These are phyloP conservation scores for Carollia perspicillata DNA, from an alignment of 2,113 vertebrate genomes.

Conservation along the genomic window DNA sequence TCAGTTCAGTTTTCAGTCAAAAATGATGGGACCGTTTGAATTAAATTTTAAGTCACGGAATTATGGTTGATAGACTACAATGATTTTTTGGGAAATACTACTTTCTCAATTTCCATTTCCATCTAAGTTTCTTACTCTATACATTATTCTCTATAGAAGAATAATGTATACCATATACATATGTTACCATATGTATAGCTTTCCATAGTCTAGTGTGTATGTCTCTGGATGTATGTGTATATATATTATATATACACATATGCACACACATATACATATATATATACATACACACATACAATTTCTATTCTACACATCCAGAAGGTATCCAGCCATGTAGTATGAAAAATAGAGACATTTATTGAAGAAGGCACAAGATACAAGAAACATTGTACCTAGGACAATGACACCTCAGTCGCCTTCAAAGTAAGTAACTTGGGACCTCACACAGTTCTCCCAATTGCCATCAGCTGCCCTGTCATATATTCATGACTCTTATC, in stretches of 20 bases:
- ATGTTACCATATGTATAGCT: not conserved
- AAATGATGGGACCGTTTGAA: not conserved
- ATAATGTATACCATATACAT: not conserved
- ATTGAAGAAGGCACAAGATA: no score
- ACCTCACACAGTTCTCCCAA: no score
- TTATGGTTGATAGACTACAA: not conserved
- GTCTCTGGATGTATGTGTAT: not conserved
- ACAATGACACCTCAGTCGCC: no score
- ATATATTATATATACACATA: not conserved
- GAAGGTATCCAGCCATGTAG: no score
- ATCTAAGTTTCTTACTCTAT: not conserved
- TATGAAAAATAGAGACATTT: no score
- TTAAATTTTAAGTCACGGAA: not conserved
- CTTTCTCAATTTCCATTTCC: not conserved
- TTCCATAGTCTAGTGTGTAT: not conserved
- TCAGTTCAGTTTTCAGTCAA: not conserved
- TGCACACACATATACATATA: accelerated
- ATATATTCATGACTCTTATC: no score
- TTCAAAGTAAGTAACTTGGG: no score
- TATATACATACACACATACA: not conserved
- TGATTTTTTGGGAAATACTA: not conserved
- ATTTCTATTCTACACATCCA: no score
- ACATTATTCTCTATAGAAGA: not conserved
- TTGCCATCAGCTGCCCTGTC: no score
- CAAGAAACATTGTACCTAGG: no score